phyloP scores from a whole-genome alignment of 1,140 invertebrate genomes.

The Heliothis subflexa region DNA sequence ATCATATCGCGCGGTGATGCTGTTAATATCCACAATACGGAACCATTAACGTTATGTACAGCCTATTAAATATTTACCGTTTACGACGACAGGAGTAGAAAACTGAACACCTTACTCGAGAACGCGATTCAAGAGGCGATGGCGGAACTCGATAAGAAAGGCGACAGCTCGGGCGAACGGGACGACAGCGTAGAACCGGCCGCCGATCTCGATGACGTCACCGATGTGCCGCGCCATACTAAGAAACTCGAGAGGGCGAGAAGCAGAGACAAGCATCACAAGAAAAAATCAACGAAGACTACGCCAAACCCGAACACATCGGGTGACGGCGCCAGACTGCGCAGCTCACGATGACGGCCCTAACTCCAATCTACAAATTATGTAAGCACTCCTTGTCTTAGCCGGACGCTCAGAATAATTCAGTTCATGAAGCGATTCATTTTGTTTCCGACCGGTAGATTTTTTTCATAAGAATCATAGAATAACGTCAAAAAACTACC shows the following conservation, averaged over 20 bases:
- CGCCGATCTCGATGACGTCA: slow-evolving; percentile 54
- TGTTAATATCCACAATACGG: slow-evolving; percentile 42
- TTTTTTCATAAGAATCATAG: no score
- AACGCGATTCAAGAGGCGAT: slow-evolving; percentile 96
- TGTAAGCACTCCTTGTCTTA: neutral
- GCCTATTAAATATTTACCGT: slow-evolving; percentile 7
- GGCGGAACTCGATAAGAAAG: slow-evolving; percentile 91
- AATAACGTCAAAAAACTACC: no score
- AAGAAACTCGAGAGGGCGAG: slow-evolving; percentile 65
- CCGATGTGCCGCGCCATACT: slow-evolving; percentile 5
- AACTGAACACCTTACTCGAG: slow-evolving; percentile 95
- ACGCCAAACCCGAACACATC: slow-evolving; percentile 34
- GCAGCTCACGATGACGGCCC: slow-evolving; percentile 73
- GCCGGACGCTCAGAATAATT: neutral
- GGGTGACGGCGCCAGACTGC: slow-evolving; percentile 56
- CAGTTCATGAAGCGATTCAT: neutral
- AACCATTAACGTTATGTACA: neutral
- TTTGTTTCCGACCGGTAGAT: no score
- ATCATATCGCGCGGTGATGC: slow-evolving; percentile 23
- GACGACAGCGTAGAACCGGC: slow-evolving; percentile 33
- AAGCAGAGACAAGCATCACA: slow-evolving; percentile 62
- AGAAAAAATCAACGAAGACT: slow-evolving; percentile 64
- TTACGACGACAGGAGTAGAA: slow-evolving; percentile 90
- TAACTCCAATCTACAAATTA: neutral
- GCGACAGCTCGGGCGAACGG: slow-evolving; percentile 51